A percentile compares a stretch with the other conserved stretches of the same genome.
Conservation (phyloP, 2,113 vertebrate genomes). For the Xiphophorus couchianus region DNA sequence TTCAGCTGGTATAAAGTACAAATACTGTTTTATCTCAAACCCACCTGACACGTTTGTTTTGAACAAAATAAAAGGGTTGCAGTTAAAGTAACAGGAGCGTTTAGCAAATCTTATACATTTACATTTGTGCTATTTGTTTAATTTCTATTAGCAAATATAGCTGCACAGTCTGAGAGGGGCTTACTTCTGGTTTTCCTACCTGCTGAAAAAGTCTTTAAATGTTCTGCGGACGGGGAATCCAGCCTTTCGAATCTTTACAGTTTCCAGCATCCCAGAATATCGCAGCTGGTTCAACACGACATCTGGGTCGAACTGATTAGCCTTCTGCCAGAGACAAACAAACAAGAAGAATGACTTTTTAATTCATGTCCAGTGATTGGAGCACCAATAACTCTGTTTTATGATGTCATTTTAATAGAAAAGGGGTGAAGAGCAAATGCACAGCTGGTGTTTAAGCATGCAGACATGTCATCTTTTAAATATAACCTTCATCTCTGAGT, state of each 20-base stretch:
- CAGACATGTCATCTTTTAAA: slow-evolving; percentile 2
- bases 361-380: background rate
- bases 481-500: background rate
- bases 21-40: background rate
- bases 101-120: background rate
- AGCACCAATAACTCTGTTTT: background rate
- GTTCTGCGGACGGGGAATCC: slow-evolving; percentile 89
- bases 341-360: slow-evolving; percentile 2
- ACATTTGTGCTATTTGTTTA: background rate
- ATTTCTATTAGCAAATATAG: background rate
- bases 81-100: background rate
- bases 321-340: slow-evolving; percentile 71
- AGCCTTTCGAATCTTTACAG: slow-evolving; percentile 90
- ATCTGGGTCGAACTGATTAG: slow-evolving; percentile 84
- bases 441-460: slow-evolving; percentile 3
- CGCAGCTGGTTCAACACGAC: slow-evolving; percentile 90
- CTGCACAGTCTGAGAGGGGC: background rate
- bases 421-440: background rate
- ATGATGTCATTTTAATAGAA: slow-evolving; percentile 5
- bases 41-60: too few species aligned
- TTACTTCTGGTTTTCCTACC: slow-evolving; percentile 69
- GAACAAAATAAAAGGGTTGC: background rate
- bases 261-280: slow-evolving; percentile 94
- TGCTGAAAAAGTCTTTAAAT: slow-evolving; percentile 86
- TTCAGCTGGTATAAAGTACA: background rate